Percentiles rank a stretch among this genome's conserved stretches.
phyloP scores from a whole-genome alignment of 2,797 vertebrate species.

The Poeciliopsis infans region DNA sequence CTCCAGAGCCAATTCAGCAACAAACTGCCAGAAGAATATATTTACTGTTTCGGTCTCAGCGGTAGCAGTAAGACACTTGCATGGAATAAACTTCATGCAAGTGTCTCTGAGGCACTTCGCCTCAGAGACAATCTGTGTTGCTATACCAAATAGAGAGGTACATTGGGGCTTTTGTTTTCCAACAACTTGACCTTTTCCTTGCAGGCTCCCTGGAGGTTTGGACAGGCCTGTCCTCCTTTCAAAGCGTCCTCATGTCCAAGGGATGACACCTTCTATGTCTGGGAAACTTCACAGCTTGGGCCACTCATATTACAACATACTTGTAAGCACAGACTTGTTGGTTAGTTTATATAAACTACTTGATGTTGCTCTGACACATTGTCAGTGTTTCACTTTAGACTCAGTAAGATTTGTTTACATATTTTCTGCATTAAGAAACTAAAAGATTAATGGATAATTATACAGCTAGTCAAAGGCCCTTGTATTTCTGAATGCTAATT shows the following conservation, averaged over 20 bases:
- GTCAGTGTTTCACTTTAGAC: not conserved
- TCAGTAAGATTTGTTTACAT: not conserved
- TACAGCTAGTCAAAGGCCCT: not conserved
- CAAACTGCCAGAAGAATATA: not conserved
- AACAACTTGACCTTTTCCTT: constrained; percentile 53
- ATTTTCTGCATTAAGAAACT: not conserved
- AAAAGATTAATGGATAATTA: not conserved
- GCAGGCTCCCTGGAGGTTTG: constrained; percentile 54
- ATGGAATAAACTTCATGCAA: not conserved
- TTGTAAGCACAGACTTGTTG: constrained; percentile 21
- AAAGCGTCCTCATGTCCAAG: constrained; percentile 36
- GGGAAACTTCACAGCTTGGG: constrained; percentile 51
- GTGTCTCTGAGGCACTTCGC: not conserved
- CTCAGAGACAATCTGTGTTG: not conserved
- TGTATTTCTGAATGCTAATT: not conserved
- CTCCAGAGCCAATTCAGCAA: not conserved
- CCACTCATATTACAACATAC: constrained; percentile 13
- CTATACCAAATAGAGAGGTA: not conserved
- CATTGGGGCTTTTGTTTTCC: not conserved
- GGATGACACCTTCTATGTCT: constrained; percentile 65
- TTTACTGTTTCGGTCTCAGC: not conserved
- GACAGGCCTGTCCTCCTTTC: constrained; percentile 45
- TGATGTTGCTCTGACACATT: constrained; percentile 17
- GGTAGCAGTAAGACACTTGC: not conserved
- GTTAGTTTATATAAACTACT: constrained; percentile 17